A percentile compares a stretch with the other conserved stretches of the same genome.
Evolutionary conservation across 2,797 vertebrate species (phyloP).

Genomic region (Pseudochirops cupreus): DNA sequence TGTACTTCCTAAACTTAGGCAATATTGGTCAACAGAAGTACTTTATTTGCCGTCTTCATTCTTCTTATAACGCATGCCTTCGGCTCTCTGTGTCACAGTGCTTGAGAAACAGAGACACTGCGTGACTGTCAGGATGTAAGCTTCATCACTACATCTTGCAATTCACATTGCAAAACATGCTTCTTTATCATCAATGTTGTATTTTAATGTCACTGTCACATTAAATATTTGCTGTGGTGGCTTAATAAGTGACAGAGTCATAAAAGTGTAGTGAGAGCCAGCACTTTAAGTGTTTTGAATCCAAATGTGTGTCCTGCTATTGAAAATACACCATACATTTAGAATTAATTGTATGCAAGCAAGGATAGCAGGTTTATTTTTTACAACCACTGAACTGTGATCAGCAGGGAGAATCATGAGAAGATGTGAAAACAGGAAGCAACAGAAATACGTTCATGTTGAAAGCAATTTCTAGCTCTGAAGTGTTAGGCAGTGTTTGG

Average conservation of each 20-base stretch:
- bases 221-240: slow-evolving; percentile 80
- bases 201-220: slow-evolving; percentile 80
- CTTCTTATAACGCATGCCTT: slow-evolving; percentile 10
- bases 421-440: slow-evolving; percentile 42
- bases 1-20: slow-evolving; percentile 1
- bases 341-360: slow-evolving; percentile 83
- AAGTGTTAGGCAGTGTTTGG: slow-evolving; percentile 46
- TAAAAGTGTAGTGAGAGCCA: slow-evolving; percentile 76
- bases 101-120: slow-evolving; percentile 60
- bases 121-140: slow-evolving; percentile 46
- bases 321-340: slow-evolving; percentile 81
- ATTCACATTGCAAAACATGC: slow-evolving; percentile 71
- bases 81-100: slow-evolving; percentile 36
- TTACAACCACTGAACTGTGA: slow-evolving; percentile 80
- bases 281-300: slow-evolving; percentile 81
- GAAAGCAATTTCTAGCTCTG: slow-evolving; percentile 72
- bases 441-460: slow-evolving; percentile 61
- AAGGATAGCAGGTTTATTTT: slow-evolving; percentile 79
- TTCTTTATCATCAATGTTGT: slow-evolving; percentile 63
- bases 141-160: slow-evolving; percentile 21
- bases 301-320: slow-evolving; percentile 74
- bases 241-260: slow-evolving; percentile 78
- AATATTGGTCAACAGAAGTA: slow-evolving; percentile 38
- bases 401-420: slow-evolving; percentile 80
- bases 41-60: slow-evolving; percentile 60